Evolutionary conservation across 2,888 invertebrate species (phyloP).

Genomic region (Melieria picta): DNA sequence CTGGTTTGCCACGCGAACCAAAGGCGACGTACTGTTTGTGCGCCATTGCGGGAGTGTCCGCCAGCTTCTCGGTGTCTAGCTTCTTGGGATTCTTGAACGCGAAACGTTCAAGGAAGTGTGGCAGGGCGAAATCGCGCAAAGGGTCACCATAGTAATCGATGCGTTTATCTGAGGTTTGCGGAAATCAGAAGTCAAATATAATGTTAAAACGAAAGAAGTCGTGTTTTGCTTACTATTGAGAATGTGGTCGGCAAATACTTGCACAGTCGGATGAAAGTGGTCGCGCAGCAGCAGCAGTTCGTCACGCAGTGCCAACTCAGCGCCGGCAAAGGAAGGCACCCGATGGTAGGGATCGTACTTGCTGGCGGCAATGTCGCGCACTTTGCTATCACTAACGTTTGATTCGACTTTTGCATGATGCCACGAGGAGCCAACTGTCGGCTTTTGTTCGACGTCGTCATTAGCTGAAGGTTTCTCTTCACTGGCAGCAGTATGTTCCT

Average conservation of each 20-base stretch:
- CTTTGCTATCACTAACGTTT: slow-evolving; percentile 45
- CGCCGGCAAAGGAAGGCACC: slow-evolving; percentile 88
- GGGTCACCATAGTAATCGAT: slow-evolving; percentile 94
- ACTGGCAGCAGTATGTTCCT: slow-evolving; percentile 27
- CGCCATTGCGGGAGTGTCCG: slow-evolving; percentile 61
- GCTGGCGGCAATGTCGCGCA: slow-evolving; percentile 52
- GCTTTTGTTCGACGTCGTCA: slow-evolving; percentile 49
- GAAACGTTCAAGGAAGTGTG: slow-evolving; percentile 93
- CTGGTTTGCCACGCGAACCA: slow-evolving; percentile 77
- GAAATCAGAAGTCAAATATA: slow-evolving; percentile 19
- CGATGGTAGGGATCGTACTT: slow-evolving; percentile 77
- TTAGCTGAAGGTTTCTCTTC: not conserved
- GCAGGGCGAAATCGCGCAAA: slow-evolving; percentile 88
- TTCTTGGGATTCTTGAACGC: slow-evolving; percentile 94
- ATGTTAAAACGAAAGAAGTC: not conserved
- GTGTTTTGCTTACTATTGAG: slow-evolving; percentile 70
- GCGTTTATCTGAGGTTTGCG: slow-evolving; percentile 69
- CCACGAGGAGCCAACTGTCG: slow-evolving; percentile 56
- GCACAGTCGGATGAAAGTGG: slow-evolving; percentile 93
- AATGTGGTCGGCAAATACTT: slow-evolving; percentile 85
- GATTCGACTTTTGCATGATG: slow-evolving; percentile 54
- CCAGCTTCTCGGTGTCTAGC: slow-evolving; percentile 61
- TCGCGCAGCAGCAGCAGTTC: slow-evolving; percentile 78
- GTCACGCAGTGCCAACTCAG: slow-evolving; percentile 74
- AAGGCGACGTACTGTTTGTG: slow-evolving; percentile 74